phyloP scores from a whole-genome alignment of 2,888 invertebrate species.

The Archips crataeganus region DNA sequence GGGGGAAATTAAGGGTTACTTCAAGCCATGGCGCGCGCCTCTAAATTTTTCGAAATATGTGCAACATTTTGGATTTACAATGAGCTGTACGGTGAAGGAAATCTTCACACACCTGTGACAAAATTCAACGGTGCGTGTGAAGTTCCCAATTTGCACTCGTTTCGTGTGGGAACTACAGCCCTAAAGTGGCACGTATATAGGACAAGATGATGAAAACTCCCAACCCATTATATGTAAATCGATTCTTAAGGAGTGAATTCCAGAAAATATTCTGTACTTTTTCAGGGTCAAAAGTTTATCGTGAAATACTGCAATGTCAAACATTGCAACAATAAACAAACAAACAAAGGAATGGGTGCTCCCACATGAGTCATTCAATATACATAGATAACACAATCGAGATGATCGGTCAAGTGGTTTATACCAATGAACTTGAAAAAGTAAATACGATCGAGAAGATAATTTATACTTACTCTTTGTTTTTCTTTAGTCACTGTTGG shows the following conservation, averaged over 20 bases:
- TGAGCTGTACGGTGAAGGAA: too few species aligned
- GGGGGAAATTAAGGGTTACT: too few species aligned
- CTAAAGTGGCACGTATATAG: too few species aligned
- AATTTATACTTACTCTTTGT: background rate
- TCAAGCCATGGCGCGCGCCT: too few species aligned
- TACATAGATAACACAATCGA: background rate
- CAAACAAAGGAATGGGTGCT: background rate
- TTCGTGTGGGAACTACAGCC: too few species aligned
- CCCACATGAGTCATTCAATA: background rate
- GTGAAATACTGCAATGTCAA: constrained; percentile 2
- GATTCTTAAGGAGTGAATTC: background rate
- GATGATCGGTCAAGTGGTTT: constrained; percentile 8
- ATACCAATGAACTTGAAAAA: background rate
- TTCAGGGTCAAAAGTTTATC: background rate
- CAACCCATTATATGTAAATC: too few species aligned
- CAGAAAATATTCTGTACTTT: background rate
- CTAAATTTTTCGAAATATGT: too few species aligned
- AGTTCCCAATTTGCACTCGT: too few species aligned
- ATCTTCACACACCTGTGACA: too few species aligned
- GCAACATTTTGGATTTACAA: too few species aligned
- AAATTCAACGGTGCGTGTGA: too few species aligned
- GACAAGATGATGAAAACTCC: too few species aligned
- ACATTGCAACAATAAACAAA: background rate
- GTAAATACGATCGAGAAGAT: background rate
- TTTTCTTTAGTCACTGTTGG: background rate